Base-by-base conservation (phyloP, 2,888 invertebrate genomes). In the Choreutis nemorana region DNA sequence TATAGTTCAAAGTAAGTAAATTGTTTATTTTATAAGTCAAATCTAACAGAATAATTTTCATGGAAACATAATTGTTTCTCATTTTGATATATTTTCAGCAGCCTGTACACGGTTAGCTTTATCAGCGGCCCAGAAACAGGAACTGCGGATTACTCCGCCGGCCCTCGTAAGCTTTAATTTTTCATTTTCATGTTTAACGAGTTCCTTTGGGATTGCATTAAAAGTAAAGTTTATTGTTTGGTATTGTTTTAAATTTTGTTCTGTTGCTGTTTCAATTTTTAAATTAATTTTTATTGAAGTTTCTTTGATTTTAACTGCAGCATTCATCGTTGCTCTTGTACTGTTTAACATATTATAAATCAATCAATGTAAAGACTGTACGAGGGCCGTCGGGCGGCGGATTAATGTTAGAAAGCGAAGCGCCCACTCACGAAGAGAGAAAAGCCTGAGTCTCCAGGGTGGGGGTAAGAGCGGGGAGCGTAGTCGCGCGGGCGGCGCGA, bases 401-500 rank as follows among this genome's bases (percentile, higher is more conserved):
- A 57, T 63, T 59, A 39, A 49, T 65, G 73, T 77, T 77, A 77
- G 67, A 52, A 75, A 78, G 77, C 77, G 38, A 75, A 77, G 77
- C 77, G 60, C 75, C 75, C 73, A 77, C 78, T 78, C 77, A 78
- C 77, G 65, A 75, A 77, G 54, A 78, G 72, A 59, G 77, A 77
- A 73, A 71, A 73, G 65, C 71, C 67, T 44, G 61, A 58, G 49
- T 77, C 73, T 44, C 61, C 59, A 40, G 67, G 61, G 44, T 63
- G 61, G 40, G 64, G 67, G 58, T 67, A 67, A 57, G 50, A 50
- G 40, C 65, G 64, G 41, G 72, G 64, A 47, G 60, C 49, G 48
- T 57, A 56, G 51, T 70, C 70, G 44, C 68, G 66, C 45, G 63
- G 58, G 50, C 72, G 73, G 43, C 77, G 73, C 45, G 66, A 55